Evolutionary conservation across 2,797 vertebrate species (phyloP).

Genomic region (Amblyopsis hoosieri): DNA sequence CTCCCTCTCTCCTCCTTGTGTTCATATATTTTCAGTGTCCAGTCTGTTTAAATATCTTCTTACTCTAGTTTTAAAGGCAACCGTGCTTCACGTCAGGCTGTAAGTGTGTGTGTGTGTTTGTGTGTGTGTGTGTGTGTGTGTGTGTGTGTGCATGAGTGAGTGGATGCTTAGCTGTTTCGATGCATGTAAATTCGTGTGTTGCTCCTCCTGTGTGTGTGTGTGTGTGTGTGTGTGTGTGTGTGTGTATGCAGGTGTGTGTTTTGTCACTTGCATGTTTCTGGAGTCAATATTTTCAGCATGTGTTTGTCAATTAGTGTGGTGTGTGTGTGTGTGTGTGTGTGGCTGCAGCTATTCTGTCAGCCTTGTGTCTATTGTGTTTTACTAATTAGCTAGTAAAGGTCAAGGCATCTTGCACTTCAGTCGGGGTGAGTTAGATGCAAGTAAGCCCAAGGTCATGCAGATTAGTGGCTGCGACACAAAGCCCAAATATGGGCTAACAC

Average conservation of each 20-base stretch:
- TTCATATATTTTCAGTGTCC: neutral
- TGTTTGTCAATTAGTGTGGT: neutral
- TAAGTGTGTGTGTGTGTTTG: constrained; percentile 12
- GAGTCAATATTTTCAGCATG: no score
- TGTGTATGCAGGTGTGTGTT: constrained; percentile 23
- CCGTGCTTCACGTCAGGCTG: neutral
- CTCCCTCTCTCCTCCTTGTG: constrained; percentile 1
- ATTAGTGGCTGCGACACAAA: constrained; percentile 63
- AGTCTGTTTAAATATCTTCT: neutral
- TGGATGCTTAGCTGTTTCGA: neutral
- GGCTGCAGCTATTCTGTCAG: constrained; percentile 58
- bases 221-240: constrained; percentile 2
- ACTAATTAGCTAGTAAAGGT: constrained; percentile 80
- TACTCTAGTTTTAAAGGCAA: neutral
- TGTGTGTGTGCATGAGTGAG: constrained; percentile 11
- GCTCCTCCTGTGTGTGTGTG: constrained; percentile 12
- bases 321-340: constrained; percentile 3
- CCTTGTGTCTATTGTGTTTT: constrained; percentile 76
- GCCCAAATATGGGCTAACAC: constrained; percentile 64
- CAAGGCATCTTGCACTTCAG: constrained; percentile 66
- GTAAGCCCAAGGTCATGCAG: constrained; percentile 72
- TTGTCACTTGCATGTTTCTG: no score
- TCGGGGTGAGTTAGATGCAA: constrained; percentile 60
- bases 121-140: neutral
- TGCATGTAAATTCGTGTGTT: no score